Conservation (phyloP, 2,888 invertebrate species). For the Diaprepes abbreviatus region DNA sequence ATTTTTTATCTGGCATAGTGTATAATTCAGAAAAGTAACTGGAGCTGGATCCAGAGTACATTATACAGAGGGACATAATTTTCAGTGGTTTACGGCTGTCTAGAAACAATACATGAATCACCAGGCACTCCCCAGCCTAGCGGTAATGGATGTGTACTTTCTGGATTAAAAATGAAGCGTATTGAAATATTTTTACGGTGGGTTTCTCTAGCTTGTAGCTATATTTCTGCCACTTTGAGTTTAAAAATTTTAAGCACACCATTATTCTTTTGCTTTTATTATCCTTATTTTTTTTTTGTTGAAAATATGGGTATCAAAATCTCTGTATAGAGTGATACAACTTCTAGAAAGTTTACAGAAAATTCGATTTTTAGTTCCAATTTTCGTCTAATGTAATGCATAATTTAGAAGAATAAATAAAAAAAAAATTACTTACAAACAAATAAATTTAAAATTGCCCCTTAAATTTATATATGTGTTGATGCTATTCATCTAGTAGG, state of each 20-base stretch:
- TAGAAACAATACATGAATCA: slow-evolving; percentile 69
- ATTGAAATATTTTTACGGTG: slow-evolving; percentile 66
- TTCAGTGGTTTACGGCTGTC: slow-evolving; percentile 66
- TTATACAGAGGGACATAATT: slow-evolving; percentile 66
- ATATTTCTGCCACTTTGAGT: slow-evolving; percentile 13
- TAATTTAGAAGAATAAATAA: no score
- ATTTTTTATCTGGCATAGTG: slow-evolving; percentile 59
- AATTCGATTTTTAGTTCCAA: no score
- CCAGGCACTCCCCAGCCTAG: slow-evolving; percentile 54
- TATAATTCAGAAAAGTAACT: slow-evolving; percentile 60
- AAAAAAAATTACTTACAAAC: no score
- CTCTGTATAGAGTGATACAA: no score
- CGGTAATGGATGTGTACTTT: slow-evolving; percentile 67
- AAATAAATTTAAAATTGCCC: no score
- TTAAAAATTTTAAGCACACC: slow-evolving; percentile 16
- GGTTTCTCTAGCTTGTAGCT: slow-evolving; percentile 29
- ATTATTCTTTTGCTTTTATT: no score
- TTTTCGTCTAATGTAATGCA: no score
- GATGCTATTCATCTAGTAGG: no score
- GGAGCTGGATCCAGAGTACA: slow-evolving; percentile 56
- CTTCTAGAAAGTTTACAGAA: no score
- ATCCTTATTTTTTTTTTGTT: no score
- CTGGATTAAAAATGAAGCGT: slow-evolving; percentile 68
- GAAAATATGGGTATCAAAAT: no score
- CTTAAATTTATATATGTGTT: no score